Evolutionary conservation across 1,140 invertebrate species (phyloP).

Genomic region (Papilio aristodemus): DNA sequence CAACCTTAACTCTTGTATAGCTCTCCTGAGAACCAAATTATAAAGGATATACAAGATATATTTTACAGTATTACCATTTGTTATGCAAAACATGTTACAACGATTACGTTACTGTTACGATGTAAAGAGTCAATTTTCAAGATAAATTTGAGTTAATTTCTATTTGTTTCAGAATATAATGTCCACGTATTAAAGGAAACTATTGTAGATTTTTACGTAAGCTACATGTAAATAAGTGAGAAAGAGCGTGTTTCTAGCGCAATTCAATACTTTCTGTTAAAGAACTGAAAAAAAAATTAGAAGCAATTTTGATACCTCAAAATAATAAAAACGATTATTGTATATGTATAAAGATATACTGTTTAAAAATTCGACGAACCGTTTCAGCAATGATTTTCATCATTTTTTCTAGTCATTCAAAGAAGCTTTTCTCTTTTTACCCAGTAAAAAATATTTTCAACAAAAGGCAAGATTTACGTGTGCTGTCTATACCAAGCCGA

Average conservation of each 20-base stretch:
- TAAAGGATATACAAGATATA: background rate
- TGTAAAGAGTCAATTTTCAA: no score
- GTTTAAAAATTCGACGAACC: no score
- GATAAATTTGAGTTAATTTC: no score
- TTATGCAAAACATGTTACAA: background rate
- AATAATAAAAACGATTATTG: background rate
- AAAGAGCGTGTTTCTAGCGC: no score
- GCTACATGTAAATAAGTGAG: no score
- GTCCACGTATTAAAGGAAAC: no score
- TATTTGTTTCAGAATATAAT: no score
- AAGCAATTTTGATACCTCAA: no score
- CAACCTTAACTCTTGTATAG: slow-evolving; percentile 14
- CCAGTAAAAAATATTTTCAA: background rate
- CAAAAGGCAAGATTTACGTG: slow-evolving; percentile 16
- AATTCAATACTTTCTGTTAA: no score
- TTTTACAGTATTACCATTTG: background rate
- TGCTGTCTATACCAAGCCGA: slow-evolving; percentile 37
- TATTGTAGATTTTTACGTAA: no score
- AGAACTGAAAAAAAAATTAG: no score
- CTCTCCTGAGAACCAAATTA: background rate
- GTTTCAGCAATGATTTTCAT: background rate
- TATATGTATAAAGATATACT: background rate
- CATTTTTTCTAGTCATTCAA: background rate
- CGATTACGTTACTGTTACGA: no score
- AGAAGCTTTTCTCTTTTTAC: background rate